phyloP scores from a whole-genome alignment of 2,113 vertebrate genomes.

The Pholis gunnellus region DNA sequence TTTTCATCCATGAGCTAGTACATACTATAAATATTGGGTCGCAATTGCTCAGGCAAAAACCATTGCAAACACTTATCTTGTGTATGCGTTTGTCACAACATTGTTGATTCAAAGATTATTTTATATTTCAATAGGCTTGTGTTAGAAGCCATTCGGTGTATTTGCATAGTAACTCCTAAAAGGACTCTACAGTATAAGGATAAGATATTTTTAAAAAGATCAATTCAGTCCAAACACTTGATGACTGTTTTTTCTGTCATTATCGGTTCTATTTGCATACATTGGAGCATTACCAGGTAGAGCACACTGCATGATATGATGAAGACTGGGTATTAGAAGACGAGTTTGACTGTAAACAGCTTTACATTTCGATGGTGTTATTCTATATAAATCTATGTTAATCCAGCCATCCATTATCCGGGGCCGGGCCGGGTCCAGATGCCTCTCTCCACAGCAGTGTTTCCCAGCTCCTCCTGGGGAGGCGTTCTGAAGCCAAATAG shows the following conservation, averaged over 20 bases:
- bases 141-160: neutral
- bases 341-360: neutral
- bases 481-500: neutral
- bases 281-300: neutral
- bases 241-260: neutral
- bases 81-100: neutral
- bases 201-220: neutral
- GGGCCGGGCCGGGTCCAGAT: neutral
- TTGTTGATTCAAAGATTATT: constrained; percentile 5
- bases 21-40: neutral
- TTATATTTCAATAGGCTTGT: neutral
- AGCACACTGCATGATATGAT: neutral
- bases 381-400: neutral
- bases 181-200: neutral
- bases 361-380: neutral
- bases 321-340: neutral
- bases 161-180: neutral
- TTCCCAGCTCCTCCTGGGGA: neutral
- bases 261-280: neutral
- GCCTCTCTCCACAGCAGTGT: neutral
- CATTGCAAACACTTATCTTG: neutral
- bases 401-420: neutral
- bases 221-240: neutral
- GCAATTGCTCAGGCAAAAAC: neutral
- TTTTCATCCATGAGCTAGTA: neutral